Conservation (phyloP, 2,113 vertebrate genomes). For the Tragelaphus imberbis region DNA sequence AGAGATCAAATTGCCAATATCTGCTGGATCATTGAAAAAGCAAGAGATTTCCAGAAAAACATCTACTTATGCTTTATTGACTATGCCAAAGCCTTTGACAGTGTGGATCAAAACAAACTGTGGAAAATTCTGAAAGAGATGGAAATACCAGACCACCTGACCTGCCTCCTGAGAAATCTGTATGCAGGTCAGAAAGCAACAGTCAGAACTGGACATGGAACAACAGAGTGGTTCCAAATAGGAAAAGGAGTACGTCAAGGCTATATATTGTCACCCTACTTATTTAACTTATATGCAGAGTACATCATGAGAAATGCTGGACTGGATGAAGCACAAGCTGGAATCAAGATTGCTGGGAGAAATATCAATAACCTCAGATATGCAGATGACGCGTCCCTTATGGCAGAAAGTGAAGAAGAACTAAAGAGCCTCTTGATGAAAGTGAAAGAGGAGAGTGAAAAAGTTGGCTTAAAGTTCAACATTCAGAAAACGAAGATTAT, state of each 20-base stretch:
- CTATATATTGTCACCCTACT: not conserved
- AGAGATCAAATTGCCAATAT: not conserved
- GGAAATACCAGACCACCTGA: not conserved
- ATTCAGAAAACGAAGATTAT: not conserved
- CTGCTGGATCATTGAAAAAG: accelerated
- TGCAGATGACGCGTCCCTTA: not conserved
- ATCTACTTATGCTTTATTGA: not conserved
- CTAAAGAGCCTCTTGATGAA: not conserved
- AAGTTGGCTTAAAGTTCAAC: not conserved
- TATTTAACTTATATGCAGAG: not conserved
- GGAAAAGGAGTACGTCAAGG: not conserved
- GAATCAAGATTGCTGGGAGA: not conserved
- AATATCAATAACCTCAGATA: not conserved
- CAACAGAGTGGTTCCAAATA: not conserved
- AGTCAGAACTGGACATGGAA: not conserved
- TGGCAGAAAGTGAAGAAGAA: not conserved
- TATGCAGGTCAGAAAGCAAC: not conserved
- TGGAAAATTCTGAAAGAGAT: not conserved
- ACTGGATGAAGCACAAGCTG: not conserved
- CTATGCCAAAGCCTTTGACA: not conserved
- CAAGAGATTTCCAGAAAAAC: not conserved
- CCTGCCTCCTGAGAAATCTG: not conserved
- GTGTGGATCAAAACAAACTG: not conserved
- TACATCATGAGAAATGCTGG: not conserved
- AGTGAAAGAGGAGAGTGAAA: not conserved